A percentile compares a stretch with the other conserved stretches of the same genome.
Conservation (phyloP, 2,797 vertebrate species). For the Erethizon dorsatum region DNA sequence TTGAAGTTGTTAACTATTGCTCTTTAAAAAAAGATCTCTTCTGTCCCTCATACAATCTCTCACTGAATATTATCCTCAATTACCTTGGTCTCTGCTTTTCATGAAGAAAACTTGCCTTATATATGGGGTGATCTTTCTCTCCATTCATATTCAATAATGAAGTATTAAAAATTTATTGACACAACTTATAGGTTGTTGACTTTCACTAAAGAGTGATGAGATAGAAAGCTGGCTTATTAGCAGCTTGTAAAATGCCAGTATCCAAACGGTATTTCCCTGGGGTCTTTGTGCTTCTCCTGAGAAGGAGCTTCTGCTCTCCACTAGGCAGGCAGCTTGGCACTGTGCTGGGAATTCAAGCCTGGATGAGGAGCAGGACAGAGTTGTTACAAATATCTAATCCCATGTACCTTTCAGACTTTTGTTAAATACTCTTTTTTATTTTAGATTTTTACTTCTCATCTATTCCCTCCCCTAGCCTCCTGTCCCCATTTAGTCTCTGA, state of each 20-base stretch:
- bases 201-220: not conserved
- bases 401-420: not conserved
- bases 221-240: not conserved
- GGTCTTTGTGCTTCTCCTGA: not conserved
- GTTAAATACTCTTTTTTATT: not conserved
- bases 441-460: not conserved
- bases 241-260: not conserved
- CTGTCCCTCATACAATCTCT: not conserved
- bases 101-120: not conserved
- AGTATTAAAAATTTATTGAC: not conserved
- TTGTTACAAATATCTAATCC: fast-evolving
- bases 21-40: not conserved
- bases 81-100: not conserved
- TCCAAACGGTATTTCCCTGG: not conserved
- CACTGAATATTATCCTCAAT: not conserved
- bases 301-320: fast-evolving
- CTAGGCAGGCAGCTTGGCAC: fast-evolving
- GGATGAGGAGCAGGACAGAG: too few relatives aligned
- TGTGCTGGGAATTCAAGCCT: fast-evolving
- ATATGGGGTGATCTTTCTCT: not conserved
- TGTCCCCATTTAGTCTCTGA: not conserved
- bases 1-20: not conserved
- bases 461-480: not conserved
- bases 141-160: not conserved
- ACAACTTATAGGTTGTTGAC: not conserved